Base-by-base conservation (phyloP, 2,888 invertebrate genomes). In the Drosophila barbarae region DNA sequence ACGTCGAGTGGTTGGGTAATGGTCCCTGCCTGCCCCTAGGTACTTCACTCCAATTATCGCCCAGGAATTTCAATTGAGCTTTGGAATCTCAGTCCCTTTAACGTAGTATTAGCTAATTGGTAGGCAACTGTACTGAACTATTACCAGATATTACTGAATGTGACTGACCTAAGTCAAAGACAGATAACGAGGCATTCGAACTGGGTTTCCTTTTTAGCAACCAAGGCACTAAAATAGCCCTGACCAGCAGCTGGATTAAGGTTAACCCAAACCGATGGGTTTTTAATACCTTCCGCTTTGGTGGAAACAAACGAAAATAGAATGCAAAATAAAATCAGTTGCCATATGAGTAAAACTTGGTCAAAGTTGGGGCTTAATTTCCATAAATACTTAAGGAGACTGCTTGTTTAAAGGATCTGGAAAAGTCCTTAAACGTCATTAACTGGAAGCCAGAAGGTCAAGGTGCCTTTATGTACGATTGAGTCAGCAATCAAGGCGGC, bases 191-290 rank as follows among this genome's bases (percentile, higher is more conserved):
- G 18, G 5, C 26, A 21, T 13, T 12, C 44, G 12, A 12, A 30
- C 7, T 30, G 23, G 32, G 23, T 30, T 21, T 36, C 36, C 41
- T 28, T 44, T 55, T 55, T 54, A 13, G 23, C 15, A 35, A 38
- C 42, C 44, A 30, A 55, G 58, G 8, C 44, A 39, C 61, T 13
- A 35, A 61, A 49, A 53, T 32, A 54, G 61, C 53, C 15, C 39
- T 42, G 49, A 30, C 34, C 26, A 41, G 18, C 34, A 44, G 26
- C 4, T 38, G 63, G 44, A 57, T 53, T 50, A 35, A 9, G 42
- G 15, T 39, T 66, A 73, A 79, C 63, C 39, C 69, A 61, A 69
- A 79, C 56, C 32, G 71, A 79, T 75, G 54, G 70, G 57, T 76
- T 82, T 79, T 79, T 79, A 77, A 79, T 55, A 12, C 74, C 46